Evolutionary conservation across 2,797 vertebrate genomes (phyloP).

Genomic region (Euthynnus affinis): DNA sequence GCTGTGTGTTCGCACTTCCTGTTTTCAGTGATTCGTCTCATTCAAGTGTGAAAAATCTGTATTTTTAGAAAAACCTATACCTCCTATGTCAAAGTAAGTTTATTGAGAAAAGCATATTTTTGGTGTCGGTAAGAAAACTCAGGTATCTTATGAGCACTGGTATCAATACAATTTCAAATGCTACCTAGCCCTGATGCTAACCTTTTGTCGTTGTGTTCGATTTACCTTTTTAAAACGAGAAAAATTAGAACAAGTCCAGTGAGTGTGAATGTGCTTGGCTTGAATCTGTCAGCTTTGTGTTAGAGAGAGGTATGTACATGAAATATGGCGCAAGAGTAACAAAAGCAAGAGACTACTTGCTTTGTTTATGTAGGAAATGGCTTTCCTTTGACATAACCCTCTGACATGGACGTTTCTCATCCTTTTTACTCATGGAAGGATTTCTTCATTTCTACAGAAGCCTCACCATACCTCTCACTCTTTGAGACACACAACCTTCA

Average conservation of each 20-base stretch:
- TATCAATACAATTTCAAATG: too few species aligned
- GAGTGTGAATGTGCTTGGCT: not conserved
- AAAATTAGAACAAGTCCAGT: not conserved
- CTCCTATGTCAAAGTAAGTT: too few species aligned
- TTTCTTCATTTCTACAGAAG: conserved; percentile 37
- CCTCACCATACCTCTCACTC: conserved; percentile 28
- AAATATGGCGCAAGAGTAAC: conserved; percentile 55
- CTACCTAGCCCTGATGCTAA: not conserved
- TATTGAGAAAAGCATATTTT: too few species aligned
- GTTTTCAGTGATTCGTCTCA: not conserved
- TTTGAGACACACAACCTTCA: conserved; percentile 29
- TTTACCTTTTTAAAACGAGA: not conserved
- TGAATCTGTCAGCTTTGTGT: conserved; percentile 1
- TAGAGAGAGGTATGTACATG: conserved; percentile 10
- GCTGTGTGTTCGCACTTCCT: too few species aligned
- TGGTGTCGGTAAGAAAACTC: too few species aligned
- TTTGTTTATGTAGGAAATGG: conserved; percentile 60
- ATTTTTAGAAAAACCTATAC: too few species aligned
- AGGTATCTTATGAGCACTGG: too few species aligned
- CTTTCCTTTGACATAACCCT: conserved; percentile 59
- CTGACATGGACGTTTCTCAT: conserved; percentile 41
- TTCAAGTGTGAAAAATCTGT: not conserved
- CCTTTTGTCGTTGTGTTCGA: not conserved
- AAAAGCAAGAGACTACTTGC: conserved; percentile 47
- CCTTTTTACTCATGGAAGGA: conserved; percentile 29